Base-by-base conservation (phyloP, 2,113 vertebrate species). In the Myotis yumanensis region DNA sequence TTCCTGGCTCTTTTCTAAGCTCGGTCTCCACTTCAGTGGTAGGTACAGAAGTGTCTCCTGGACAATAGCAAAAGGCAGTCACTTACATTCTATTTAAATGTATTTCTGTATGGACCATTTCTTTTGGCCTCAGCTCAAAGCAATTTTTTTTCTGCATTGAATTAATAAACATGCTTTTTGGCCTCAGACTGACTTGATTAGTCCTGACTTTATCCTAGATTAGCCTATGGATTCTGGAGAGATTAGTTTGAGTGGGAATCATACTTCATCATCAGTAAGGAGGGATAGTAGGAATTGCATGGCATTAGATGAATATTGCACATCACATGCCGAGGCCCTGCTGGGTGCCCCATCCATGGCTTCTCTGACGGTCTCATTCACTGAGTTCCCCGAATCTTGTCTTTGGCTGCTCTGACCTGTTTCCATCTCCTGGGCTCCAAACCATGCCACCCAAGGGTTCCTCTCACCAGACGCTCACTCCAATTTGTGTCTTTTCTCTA, bases 341-440 rank as follows among this genome's bases (percentile, higher is more conserved):
- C 46, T 1, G 1, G 2, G 23, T 1, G 1, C 32, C 71, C 62
- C 25, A 11, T 3, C 43, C 11, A 3, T 7, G 11, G 20, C 11
- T 54, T n/a, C 7, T 3, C 12, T 11, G 7, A 16, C 35, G 4
- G 4, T 30, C 30, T 11, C 1, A 0, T 7, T 52, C 2, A 25
- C 48, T 35, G 6, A 3, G 15, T 5, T 32, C 28, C 59, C 54
- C 4, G 11, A 35, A 11, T 4, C 37, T 57, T 18, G 37, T 23
- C 20, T 68, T 48, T 18, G 46, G 54, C 7, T 1, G 14, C 35
- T 18, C 80, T n/a, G 2, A 2, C 9, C 10, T 15, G 1, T 3
- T 11, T 43, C 1, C 0, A 0, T 5, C 28, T 25, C 35, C 40
- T 7, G 5, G 11, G 3, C 18, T 11, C 20, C n/a, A 6, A 17